phyloP scores from a whole-genome alignment of 2,113 vertebrate genomes.

The Petaurus breviceps region DNA sequence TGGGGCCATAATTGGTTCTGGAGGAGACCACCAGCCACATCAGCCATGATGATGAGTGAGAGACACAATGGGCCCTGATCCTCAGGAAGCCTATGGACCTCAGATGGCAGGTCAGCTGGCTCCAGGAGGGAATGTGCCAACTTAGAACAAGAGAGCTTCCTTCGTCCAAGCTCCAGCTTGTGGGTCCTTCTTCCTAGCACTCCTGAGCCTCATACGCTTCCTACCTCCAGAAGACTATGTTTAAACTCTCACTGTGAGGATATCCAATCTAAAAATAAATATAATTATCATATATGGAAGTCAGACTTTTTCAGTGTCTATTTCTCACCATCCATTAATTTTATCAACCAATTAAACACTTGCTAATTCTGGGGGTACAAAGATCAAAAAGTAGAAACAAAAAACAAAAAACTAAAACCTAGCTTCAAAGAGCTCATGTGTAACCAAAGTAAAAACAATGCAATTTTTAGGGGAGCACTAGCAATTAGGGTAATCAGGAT shows the following conservation, averaged over 20 bases:
- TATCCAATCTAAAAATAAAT: background rate
- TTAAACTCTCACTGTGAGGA: background rate
- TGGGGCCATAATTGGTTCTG: background rate
- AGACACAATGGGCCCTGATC: background rate
- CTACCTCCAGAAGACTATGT: background rate
- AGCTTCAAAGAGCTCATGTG: too few relatives aligned
- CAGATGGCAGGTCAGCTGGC: too few relatives aligned
- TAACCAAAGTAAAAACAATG: too few relatives aligned
- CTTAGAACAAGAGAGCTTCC: background rate
- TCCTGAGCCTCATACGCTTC: too few relatives aligned
- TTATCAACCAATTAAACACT: too few relatives aligned
- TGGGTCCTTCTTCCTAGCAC: background rate
- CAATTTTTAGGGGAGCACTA: too few relatives aligned
- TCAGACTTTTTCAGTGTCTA: background rate
- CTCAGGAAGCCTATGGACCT: background rate
- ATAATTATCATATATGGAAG: background rate
- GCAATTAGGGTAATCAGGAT: too few relatives aligned
- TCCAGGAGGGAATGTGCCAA: background rate
- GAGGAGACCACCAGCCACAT: background rate
- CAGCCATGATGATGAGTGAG: conserved; percentile 35
- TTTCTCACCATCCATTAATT: too few relatives aligned
- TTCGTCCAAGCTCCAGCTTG: background rate
- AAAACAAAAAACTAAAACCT: too few relatives aligned
- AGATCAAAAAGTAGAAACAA: too few relatives aligned
- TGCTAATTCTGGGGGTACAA: too few relatives aligned